Percentiles rank a stretch among this genome's conserved stretches.
These are phyloP conservation scores for Podargus strigoides DNA, from an alignment of 2,797 vertebrate species.

Conservation along the genomic window DNA sequence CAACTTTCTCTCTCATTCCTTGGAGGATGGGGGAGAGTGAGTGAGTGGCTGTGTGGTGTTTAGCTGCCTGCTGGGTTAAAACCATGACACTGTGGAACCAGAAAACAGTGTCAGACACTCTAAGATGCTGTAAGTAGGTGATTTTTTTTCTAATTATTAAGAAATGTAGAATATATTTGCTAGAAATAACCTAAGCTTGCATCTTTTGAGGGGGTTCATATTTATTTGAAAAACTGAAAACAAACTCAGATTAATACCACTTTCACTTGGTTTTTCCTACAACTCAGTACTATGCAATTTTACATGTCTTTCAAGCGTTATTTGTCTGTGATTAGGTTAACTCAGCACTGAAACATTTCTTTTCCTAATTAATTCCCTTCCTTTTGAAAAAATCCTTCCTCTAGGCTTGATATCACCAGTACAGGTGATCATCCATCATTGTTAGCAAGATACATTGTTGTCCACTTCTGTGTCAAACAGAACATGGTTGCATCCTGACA, in stretches of 20 bases:
- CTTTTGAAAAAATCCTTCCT: neutral
- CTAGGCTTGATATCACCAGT: neutral
- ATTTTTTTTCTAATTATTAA: neutral
- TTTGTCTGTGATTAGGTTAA: neutral
- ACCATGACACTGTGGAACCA: neutral
- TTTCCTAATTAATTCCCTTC: no score
- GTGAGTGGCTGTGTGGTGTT: no score
- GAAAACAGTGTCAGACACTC: neutral
- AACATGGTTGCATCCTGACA: neutral
- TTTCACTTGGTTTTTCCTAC: neutral
- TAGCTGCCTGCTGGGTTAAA: no score
- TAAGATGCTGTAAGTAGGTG: neutral
- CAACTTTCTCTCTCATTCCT: no score
- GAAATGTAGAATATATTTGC: neutral
- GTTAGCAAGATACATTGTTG: neutral
- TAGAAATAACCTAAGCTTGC: neutral
- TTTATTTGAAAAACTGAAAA: neutral
- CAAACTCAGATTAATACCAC: neutral
- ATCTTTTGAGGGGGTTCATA: neutral
- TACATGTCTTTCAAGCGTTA: neutral
- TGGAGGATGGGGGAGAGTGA: no score
- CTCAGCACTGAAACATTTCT: neutral
- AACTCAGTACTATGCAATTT: neutral
- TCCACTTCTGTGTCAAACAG: neutral
- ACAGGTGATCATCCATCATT: neutral